These are phyloP conservation scores for Yponomeuta evonymella DNA, from an alignment of 2,888 invertebrate species.

Conservation along the genomic window DNA sequence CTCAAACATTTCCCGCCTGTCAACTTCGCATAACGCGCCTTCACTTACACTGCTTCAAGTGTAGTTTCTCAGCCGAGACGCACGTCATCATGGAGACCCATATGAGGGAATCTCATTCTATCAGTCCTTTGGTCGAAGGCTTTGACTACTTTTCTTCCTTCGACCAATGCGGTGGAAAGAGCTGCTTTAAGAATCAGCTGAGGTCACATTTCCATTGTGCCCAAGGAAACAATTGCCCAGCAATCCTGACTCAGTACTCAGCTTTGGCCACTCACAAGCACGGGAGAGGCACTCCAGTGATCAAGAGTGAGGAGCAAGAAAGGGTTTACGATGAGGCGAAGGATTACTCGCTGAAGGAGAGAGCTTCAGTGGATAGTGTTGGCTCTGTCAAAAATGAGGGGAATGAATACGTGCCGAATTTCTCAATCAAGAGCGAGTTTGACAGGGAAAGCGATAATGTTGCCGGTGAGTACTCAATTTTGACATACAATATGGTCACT, in stretches of 20 bases:
- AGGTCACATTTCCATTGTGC: constrained; percentile 69
- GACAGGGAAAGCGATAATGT: constrained; percentile 67
- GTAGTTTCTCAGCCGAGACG: constrained; percentile 88
- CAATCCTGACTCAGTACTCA: constrained; percentile 69
- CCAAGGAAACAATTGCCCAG: constrained; percentile 67
- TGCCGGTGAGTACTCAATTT: constrained; percentile 59
- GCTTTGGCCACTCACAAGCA: constrained; percentile 70
- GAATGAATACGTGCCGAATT: constrained; percentile 55
- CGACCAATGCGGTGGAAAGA: constrained; percentile 69
- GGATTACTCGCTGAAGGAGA: constrained; percentile 70
- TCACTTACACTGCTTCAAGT: constrained; percentile 93
- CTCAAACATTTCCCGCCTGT: constrained; percentile 82
- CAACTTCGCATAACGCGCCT: constrained; percentile 79
- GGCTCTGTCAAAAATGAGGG: constrained; percentile 52
- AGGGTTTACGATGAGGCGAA: constrained; percentile 66
- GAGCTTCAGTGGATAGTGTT: constrained; percentile 62
- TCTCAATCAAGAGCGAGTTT: constrained; percentile 68
- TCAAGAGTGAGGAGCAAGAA: constrained; percentile 60
- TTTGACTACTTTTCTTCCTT: constrained; percentile 85
- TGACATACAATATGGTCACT: constrained; percentile 18
- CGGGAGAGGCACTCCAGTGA: constrained; percentile 62
- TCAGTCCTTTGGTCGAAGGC: constrained; percentile 87
- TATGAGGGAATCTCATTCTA: constrained; percentile 90
- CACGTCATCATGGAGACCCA: constrained; percentile 87
- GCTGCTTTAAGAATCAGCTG: constrained; percentile 67